Conservation (phyloP, 2,113 vertebrate genomes). For the Hymenochirus boettgeri region DNA sequence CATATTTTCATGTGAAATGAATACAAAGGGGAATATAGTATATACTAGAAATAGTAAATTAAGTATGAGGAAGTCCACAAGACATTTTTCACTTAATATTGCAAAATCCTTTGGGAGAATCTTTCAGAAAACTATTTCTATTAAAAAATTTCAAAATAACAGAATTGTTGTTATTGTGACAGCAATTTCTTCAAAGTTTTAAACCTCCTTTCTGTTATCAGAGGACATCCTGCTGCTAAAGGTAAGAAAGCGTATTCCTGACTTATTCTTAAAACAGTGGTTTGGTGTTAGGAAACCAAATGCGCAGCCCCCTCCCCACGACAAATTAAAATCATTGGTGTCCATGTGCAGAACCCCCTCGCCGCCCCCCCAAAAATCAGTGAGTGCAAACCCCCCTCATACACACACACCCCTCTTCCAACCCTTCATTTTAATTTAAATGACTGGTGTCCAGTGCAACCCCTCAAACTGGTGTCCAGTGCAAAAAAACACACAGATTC, state of each 20-base stretch:
- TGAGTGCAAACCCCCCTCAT: too few species aligned
- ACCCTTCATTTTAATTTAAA: too few species aligned
- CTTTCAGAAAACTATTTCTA: slow-evolving; percentile 18
- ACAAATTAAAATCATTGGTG: too few species aligned
- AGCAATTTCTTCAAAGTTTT: slow-evolving; percentile 25
- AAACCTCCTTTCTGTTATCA: slow-evolving; percentile 17
- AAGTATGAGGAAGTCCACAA: slow-evolving; percentile 12
- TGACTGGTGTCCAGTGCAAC: too few species aligned
- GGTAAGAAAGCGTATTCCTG: not conserved
- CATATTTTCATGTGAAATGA: slow-evolving; percentile 24
- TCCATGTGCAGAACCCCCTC: too few species aligned
- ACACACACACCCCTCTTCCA: too few species aligned
- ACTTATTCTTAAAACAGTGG: not conserved
- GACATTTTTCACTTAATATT: slow-evolving; percentile 13
- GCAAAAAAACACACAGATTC: too few species aligned
- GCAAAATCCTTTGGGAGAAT: slow-evolving; percentile 6
- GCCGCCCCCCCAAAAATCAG: too few species aligned
- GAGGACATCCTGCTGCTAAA: slow-evolving; percentile 16
- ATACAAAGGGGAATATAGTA: slow-evolving; percentile 22
- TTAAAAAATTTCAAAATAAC: slow-evolving; percentile 26
- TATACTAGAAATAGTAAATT: slow-evolving; percentile 18
- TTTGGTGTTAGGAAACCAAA: too few species aligned
- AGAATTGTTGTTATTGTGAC: slow-evolving; percentile 21
- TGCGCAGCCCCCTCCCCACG: too few species aligned
- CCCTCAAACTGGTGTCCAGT: too few species aligned